phyloP scores from a whole-genome alignment of 2,888 invertebrate species.

The Hypselothyrea guttata region DNA sequence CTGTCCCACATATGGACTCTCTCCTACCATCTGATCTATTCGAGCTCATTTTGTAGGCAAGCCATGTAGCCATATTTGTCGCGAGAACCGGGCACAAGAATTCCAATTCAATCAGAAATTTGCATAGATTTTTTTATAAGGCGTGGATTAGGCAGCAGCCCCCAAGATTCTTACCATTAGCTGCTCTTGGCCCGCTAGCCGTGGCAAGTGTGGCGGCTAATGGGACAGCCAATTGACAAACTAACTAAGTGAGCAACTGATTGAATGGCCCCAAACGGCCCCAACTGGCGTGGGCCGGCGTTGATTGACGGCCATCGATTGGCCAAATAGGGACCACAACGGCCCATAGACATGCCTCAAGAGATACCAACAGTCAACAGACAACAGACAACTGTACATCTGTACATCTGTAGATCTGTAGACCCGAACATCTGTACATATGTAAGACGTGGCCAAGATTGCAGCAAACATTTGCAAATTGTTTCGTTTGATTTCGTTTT shows the following conservation, averaged over 20 bases:
- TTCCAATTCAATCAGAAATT: slow-evolving; percentile 68
- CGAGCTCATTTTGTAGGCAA: slow-evolving; percentile 66
- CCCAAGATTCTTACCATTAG: no score
- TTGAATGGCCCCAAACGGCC: slow-evolving; percentile 23
- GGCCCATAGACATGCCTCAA: neutral
- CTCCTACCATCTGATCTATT: slow-evolving; percentile 2
- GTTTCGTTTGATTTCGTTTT: slow-evolving; percentile 54
- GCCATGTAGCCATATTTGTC: slow-evolving; percentile 67
- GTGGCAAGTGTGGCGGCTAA: slow-evolving; percentile 65
- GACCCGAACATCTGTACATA: slow-evolving; percentile 4
- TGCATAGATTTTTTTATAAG: slow-evolving; percentile 69
- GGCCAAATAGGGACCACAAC: slow-evolving; percentile 53
- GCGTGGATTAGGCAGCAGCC: slow-evolving; percentile 50
- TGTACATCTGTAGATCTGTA: slow-evolving; percentile 1
- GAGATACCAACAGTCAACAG: neutral
- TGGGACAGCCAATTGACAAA: slow-evolving; percentile 71
- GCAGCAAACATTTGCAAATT: slow-evolving; percentile 67
- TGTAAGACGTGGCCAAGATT: slow-evolving; percentile 31
- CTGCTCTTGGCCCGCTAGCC: slow-evolving; percentile 44
- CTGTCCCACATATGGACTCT: neutral
- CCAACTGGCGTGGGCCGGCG: slow-evolving; percentile 33
- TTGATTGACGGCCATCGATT: slow-evolving; percentile 61
- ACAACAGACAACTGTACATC: slow-evolving; percentile 1
- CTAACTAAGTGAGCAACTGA: slow-evolving; percentile 49
- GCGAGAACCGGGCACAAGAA: slow-evolving; percentile 31